Evolutionary conservation across 2,113 vertebrate genomes (phyloP).

Genomic region (Cottus gobio): DNA sequence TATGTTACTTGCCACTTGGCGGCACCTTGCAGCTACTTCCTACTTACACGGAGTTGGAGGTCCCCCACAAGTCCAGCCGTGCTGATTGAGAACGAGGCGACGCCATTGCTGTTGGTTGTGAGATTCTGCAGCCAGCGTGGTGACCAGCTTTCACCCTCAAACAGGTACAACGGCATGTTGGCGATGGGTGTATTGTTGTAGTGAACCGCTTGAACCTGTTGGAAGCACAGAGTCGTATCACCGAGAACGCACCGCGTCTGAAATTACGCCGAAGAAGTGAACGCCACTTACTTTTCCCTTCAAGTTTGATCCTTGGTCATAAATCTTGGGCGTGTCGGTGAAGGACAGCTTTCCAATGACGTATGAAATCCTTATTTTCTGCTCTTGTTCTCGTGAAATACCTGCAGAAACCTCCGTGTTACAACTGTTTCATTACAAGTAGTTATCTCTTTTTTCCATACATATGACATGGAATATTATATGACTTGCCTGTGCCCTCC

Average conservation of each 20-base stretch:
- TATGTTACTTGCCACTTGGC: background rate
- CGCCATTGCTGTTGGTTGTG: slow-evolving; percentile 73
- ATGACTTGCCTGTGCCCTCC: slow-evolving; percentile 74
- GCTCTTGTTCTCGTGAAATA: background rate
- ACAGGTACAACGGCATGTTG: slow-evolving; percentile 57
- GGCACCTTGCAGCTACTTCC: background rate
- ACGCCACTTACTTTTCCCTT: slow-evolving; percentile 69
- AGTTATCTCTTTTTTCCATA: background rate
- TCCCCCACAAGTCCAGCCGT: background rate
- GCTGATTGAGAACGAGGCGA: slow-evolving; percentile 69
- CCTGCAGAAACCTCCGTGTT: slow-evolving; percentile 38
- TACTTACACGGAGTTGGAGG: slow-evolving; percentile 62
- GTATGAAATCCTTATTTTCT: slow-evolving; percentile 24
- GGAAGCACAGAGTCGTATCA: background rate
- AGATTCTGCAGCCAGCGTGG: slow-evolving; percentile 53
- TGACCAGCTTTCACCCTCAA: slow-evolving; percentile 41
- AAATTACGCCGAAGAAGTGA: background rate
- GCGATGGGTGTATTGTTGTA: slow-evolving; percentile 59
- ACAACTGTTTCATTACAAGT: background rate
- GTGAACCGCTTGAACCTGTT: slow-evolving; percentile 68
- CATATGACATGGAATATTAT: background rate
- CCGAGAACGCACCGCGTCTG: background rate
- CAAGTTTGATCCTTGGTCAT: slow-evolving; percentile 51
- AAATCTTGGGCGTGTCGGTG: slow-evolving; percentile 67
- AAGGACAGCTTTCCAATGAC: slow-evolving; percentile 74